Conservation (phyloP, 2,797 vertebrate genomes). For the Tiaroga cobitis region DNA sequence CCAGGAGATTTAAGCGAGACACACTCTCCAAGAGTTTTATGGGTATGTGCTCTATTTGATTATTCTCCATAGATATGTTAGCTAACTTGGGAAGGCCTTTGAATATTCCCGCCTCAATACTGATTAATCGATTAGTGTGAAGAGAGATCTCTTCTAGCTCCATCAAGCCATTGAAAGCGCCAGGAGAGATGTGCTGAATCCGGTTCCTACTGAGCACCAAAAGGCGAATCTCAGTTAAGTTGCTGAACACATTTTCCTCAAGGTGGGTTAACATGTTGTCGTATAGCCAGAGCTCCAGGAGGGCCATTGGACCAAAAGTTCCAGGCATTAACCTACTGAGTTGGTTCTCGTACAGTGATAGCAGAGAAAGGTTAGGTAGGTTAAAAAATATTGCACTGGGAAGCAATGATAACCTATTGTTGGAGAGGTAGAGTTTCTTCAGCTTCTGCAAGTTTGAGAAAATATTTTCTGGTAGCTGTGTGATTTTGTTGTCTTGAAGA, state of each 20-base stretch:
- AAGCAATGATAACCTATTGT: conserved; percentile 83
- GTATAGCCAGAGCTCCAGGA: conserved; percentile 89
- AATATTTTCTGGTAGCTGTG: conserved; percentile 75
- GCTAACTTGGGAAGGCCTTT: conserved; percentile 79
- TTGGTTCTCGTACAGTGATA: conserved; percentile 87
- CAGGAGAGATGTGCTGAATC: conserved; percentile 76
- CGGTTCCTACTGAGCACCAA: conserved; percentile 89
- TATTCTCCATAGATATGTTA: conserved; percentile 91
- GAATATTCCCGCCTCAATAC: conserved; percentile 79
- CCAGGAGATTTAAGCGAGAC: conserved; percentile 75
- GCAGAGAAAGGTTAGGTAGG: conserved; percentile 77
- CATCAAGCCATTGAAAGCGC: conserved; percentile 83
- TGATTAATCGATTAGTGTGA: conserved; percentile 84
- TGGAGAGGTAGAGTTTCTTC: conserved; percentile 86
- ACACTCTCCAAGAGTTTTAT: conserved; percentile 76
- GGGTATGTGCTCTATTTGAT: conserved; percentile 80
- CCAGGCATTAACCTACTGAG: conserved; percentile 78
- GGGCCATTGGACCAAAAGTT: conserved; percentile 83
- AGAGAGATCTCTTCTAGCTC: conserved; percentile 86
- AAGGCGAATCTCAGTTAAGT: conserved; percentile 82
- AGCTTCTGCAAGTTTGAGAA: conserved; percentile 84
- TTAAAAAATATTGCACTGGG: conserved; percentile 84
- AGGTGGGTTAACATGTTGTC: conserved; percentile 85
- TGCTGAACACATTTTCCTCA: conserved; percentile 80
- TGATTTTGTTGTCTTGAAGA: conserved; percentile 86